Conservation (phyloP, 1,140 invertebrate genomes). For the Drosophila pectinifera region DNA sequence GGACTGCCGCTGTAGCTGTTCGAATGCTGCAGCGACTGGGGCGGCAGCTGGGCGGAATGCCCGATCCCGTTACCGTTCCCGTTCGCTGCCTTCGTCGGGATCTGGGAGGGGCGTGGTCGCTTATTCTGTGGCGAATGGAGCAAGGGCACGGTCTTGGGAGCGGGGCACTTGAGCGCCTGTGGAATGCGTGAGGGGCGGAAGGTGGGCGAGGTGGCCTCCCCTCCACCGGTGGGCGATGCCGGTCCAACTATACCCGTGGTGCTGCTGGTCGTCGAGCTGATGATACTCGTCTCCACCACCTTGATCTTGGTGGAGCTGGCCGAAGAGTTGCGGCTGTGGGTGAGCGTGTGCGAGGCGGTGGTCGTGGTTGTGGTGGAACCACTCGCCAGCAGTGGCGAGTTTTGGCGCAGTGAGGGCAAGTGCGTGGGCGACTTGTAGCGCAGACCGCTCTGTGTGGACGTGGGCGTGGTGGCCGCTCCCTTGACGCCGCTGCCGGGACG, state of each 20-base stretch:
- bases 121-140: conserved; percentile 82
- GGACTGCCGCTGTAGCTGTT: conserved; percentile 80
- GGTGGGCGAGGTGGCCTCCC: conserved; percentile 73
- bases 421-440: conserved; percentile 81
- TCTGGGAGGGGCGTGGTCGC: conserved; percentile 80
- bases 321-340: conserved; percentile 81
- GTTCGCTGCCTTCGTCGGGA: conserved; percentile 82
- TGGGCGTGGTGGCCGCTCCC: conserved; percentile 52
- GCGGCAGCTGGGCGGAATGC: conserved; percentile 29
- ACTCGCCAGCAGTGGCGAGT: conserved; percentile 48
- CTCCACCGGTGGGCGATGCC: conserved; percentile 48
- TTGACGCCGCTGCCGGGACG: conserved; percentile 44
- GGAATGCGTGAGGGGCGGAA: conserved; percentile 84
- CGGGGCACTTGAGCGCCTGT: conserved; percentile 72
- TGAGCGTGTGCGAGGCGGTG: conserved; percentile 63
- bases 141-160: conserved; percentile 63
- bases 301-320: conserved; percentile 82
- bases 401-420: conserved; percentile 74
- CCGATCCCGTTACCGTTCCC: conserved; percentile 33
- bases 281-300: conserved; percentile 68
- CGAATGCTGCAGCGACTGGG: conserved; percentile 70
- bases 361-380: conserved; percentile 50
- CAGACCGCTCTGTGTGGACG: conserved; percentile 57
- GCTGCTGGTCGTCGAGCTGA: conserved; percentile 56
- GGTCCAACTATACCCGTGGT: conserved; percentile 31